Percentiles rank a stretch among this genome's conserved stretches.
Conservation (phyloP, 2,888 invertebrate genomes). For the Drosophila crucigera region DNA sequence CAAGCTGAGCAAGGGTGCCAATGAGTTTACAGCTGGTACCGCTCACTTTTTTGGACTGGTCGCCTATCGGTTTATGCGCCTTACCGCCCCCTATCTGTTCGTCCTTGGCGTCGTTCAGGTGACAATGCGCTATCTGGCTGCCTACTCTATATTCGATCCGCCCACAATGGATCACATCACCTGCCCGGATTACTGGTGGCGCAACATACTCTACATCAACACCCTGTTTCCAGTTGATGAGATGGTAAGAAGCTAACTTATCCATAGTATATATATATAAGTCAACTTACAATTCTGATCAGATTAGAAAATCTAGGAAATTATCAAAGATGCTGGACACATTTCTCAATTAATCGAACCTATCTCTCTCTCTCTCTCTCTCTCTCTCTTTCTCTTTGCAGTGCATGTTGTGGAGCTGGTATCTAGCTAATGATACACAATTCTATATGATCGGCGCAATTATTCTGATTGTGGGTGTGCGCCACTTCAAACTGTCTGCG, state of each 20-base stretch:
- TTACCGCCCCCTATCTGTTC: slow-evolving; percentile 93
- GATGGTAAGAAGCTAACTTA: slow-evolving; percentile 88
- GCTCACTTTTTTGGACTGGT: slow-evolving; percentile 92
- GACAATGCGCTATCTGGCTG: slow-evolving; percentile 93
- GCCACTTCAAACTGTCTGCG: slow-evolving; percentile 92
- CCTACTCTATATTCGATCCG: slow-evolving; percentile 93
- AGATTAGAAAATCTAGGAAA: background rate
- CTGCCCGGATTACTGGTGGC: slow-evolving; percentile 95
- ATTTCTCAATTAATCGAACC: background rate
- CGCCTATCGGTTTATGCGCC: slow-evolving; percentile 91
- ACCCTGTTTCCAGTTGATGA: slow-evolving; percentile 93
- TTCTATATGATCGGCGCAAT: slow-evolving; percentile 94
- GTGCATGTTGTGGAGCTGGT: slow-evolving; percentile 98
- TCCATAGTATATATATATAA: background rate
- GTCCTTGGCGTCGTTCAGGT: slow-evolving; percentile 93
- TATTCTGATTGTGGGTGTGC: slow-evolving; percentile 91
- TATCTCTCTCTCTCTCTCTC: background rate
- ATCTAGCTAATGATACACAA: slow-evolving; percentile 94
- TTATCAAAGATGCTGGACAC: background rate
- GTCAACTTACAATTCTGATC: background rate
- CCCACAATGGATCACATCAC: slow-evolving; percentile 92
- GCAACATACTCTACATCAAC: slow-evolving; percentile 94
- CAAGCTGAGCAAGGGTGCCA: slow-evolving; percentile 88
- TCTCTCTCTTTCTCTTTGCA: slow-evolving; percentile 80
- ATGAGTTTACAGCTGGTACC: slow-evolving; percentile 88